Percentiles rank a stretch among this genome's conserved stretches.
Evolutionary conservation across 2,888 invertebrate genomes (phyloP).

Genomic region (Salticus scenicus): DNA sequence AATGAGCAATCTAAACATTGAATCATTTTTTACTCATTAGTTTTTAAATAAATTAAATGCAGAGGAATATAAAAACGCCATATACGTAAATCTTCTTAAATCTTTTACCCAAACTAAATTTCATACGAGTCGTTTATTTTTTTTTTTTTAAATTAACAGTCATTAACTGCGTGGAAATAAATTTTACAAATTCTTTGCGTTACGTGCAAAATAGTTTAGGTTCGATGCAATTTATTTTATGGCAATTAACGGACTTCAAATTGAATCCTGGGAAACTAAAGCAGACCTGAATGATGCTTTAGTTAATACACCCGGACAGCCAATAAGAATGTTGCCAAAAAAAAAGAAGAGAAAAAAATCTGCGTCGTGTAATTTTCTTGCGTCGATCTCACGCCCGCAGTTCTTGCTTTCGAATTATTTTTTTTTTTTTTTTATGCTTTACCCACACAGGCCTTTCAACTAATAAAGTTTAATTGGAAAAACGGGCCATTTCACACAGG

Average conservation of each 20-base stretch:
- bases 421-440: conserved; percentile 25
- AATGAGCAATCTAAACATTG: too few species aligned
- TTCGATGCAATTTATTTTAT: conserved; percentile 1
- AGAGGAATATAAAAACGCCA: too few species aligned
- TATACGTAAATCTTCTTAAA: not conserved
- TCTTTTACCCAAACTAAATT: not conserved
- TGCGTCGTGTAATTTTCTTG: not conserved
- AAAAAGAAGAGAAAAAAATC: not conserved
- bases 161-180: not conserved
- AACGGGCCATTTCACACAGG: conserved; percentile 52
- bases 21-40: too few species aligned
- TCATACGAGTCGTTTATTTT: not conserved
- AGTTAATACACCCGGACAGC: not conserved
- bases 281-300: not conserved
- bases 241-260: not conserved
- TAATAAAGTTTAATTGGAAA: conserved; percentile 69
- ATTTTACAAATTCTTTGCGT: not conserved
- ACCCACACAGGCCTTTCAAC: conserved; percentile 35
- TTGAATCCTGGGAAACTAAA: not conserved
- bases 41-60: too few species aligned
- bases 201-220: not conserved
- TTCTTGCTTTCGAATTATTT: not conserved
- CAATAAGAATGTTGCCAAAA: too few species aligned
- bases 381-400: not conserved
- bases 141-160: not conserved